Conservation (phyloP, 2,113 vertebrate species). For the Erinaceus europaeus region DNA sequence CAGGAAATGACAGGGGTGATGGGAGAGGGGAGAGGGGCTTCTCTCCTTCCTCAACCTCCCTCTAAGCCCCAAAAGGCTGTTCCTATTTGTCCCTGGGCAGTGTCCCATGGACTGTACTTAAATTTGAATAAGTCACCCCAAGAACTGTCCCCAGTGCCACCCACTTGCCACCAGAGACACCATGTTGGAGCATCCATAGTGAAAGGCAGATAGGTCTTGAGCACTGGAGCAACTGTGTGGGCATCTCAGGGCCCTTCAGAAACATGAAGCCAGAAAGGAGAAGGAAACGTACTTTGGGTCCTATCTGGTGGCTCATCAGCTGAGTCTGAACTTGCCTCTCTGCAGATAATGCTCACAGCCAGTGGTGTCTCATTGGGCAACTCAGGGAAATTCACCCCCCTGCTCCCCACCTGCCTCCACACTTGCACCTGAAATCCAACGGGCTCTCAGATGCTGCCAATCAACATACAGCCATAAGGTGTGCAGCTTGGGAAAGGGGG, state of each 20-base stretch:
- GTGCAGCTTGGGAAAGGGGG: neutral
- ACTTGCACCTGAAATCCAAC: neutral
- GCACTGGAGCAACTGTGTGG: too few relatives aligned
- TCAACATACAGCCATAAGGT: neutral
- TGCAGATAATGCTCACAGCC: conserved; percentile 41
- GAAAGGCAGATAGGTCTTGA: too few relatives aligned
- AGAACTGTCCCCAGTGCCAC: neutral
- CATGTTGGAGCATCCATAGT: neutral
- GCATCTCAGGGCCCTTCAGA: too few relatives aligned
- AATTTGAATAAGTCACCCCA: neutral
- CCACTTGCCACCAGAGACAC: too few relatives aligned
- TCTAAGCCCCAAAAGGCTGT: too few relatives aligned
- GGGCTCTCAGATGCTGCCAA: neutral
- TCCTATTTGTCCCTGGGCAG: too few relatives aligned
- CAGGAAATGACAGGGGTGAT: too few relatives aligned
- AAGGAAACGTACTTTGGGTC: conserved; percentile 58
- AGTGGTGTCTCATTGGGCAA: neutral
- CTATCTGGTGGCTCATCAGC: conserved; percentile 53
- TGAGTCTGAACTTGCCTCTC: neutral
- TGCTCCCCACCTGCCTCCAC: neutral
- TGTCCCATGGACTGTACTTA: neutral
- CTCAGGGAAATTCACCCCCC: neutral
- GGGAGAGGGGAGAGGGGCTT: neutral
- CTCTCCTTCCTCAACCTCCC: neutral
- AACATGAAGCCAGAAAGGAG: conserved; percentile 60